Base-by-base conservation (phyloP, 2,113 vertebrate species). In the Myxocyprinus asiaticus region DNA sequence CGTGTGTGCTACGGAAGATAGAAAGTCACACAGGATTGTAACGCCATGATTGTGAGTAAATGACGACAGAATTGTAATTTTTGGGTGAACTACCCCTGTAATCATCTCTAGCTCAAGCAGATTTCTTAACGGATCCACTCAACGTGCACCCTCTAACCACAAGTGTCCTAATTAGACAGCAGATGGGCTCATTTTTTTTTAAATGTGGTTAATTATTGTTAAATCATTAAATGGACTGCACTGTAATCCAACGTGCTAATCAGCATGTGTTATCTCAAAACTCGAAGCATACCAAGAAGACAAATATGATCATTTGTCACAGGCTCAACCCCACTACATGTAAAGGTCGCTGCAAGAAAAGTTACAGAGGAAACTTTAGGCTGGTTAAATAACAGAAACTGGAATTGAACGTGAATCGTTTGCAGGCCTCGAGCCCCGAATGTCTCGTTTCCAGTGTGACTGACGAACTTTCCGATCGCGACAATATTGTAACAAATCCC, bases 351-450 rank as follows among this genome's bases (percentile, higher is more conserved):
- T 64, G 58, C 8, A 62, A 33, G 15, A n/a, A 70, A 33, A 33
- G 22, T 33, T 33, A 33, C 22, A 33, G 22, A 33, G 22, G 22
- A 33, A 33, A 3, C 22, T 33, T 33, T 33, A 33, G 3, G 22
- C 22, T 33, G 17, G 14, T 79, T 79, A 64, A 61, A 78, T 48
- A 67, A 43, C 15, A 71, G 14, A 22, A 77, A 67, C 11, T 44
- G 10, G 22, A 51, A 15, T 47, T 50, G 42, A 69, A 55, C 62
- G 64, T 33, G 76, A 48, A 42, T 77, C 5, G 73, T 66, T 56
- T 17, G 74, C 61, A 85, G 86, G 86, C 83, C 86, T 80, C 84
- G 61, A 76, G 69, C 67, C 33, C 66, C 9, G 42, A 77, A 79
- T 56, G 78, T 69, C 69, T 65, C 55, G 68, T 58, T 71, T 62